These are phyloP conservation scores for Orchesellides sinensis DNA, from an alignment of 2,888 invertebrate species.

Conservation along the genomic window DNA sequence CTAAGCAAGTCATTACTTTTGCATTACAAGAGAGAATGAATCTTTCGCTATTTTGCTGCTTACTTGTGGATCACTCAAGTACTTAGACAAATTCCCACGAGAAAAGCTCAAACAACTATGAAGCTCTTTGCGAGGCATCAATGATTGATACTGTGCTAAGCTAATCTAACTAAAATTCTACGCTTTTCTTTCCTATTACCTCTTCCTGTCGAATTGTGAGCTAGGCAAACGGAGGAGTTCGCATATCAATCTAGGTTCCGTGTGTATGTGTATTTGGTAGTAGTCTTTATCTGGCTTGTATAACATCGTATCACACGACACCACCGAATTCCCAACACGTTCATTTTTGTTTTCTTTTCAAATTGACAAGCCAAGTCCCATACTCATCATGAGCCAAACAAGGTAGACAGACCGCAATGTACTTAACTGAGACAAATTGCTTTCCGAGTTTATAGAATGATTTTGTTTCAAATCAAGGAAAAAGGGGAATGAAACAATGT, in stretches of 20 bases:
- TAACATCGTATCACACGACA: constrained; percentile 40
- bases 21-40: constrained; percentile 45
- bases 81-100: constrained; percentile 72
- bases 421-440: constrained; percentile 63
- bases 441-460: constrained; percentile 51
- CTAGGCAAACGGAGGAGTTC: not conserved
- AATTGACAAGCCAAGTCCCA: constrained; percentile 59
- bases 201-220: constrained; percentile 42
- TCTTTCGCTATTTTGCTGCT: constrained; percentile 31
- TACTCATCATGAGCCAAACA: constrained; percentile 42
- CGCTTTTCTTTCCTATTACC: constrained; percentile 59
- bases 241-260: not conserved
- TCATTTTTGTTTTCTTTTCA: constrained; percentile 56
- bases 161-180: constrained; percentile 65
- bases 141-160: constrained; percentile 73
- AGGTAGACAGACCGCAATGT: constrained; percentile 46
- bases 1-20: constrained; percentile 58
- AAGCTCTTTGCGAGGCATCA: constrained; percentile 61
- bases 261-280: too few relatives aligned
- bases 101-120: constrained; percentile 55
- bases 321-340: constrained; percentile 60
- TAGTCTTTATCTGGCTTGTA: too few relatives aligned
- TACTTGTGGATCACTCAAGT: constrained; percentile 23
- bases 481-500: not conserved
- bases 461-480: constrained; percentile 36